Percentiles rank a stretch among this genome's conserved stretches.
Evolutionary conservation across 2,888 invertebrate genomes (phyloP).

Genomic region (Ryuthela nishihirai): DNA sequence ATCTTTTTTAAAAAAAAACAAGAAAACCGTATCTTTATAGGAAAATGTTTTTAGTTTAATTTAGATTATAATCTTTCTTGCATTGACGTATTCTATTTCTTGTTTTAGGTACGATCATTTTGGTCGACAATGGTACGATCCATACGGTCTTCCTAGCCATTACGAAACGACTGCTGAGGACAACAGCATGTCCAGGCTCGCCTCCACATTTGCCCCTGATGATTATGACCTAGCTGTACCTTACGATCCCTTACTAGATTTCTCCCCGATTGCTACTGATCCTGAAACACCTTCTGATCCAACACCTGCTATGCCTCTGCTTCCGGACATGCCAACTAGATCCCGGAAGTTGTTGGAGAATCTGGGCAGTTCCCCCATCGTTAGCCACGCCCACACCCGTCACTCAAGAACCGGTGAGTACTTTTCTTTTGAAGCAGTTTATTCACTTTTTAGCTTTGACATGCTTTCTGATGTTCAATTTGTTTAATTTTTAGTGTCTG

Average conservation of each 20-base stretch:
- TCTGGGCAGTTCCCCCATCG: conserved; percentile 52
- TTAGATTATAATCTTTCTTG: too few relatives aligned
- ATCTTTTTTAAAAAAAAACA: too few relatives aligned
- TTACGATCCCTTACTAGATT: background rate
- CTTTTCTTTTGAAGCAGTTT: too few relatives aligned
- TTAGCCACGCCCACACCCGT: conserved; percentile 1
- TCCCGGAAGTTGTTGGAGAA: conserved; percentile 56
- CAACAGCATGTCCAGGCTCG: conserved; percentile 3
- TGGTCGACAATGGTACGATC: too few relatives aligned
- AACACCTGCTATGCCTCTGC: conserved; percentile 59
- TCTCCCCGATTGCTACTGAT: conserved; percentile 41
- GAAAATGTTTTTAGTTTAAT: too few relatives aligned
- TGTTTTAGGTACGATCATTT: too few relatives aligned
- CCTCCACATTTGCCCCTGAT: conserved; percentile 1
- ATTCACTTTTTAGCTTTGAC: too few relatives aligned
- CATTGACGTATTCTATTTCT: too few relatives aligned
- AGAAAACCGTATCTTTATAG: too few relatives aligned
- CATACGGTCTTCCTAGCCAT: background rate
- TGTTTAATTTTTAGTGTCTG: too few relatives aligned
- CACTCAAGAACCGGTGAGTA: conserved; percentile 12
- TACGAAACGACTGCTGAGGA: conserved; percentile 4
- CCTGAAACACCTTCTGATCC: conserved; percentile 47
- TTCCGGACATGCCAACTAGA: conserved; percentile 58
- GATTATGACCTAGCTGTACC: background rate
- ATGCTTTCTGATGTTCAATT: too few relatives aligned